A percentile compares a stretch with the other conserved stretches of the same genome.
Conservation (phyloP, 2,113 vertebrate species). For the Psilopogon haemacephalus region DNA sequence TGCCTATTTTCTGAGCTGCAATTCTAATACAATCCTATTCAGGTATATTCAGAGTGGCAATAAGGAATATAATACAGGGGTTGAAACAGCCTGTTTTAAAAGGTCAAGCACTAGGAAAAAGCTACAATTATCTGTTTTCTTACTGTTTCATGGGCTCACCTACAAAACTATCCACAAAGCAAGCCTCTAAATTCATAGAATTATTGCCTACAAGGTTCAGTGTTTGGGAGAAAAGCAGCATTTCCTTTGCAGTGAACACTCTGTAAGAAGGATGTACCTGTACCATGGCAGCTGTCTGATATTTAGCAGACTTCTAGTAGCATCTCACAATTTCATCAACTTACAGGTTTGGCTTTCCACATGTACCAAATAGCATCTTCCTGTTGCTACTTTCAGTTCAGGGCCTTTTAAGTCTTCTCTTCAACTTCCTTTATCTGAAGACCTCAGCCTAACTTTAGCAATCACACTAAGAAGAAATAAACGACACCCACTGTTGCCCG, state of each 20-base stretch:
- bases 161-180: not conserved
- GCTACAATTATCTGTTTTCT: not conserved
- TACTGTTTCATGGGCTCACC: not conserved
- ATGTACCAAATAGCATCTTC: not conserved
- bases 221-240: not conserved
- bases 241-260: not conserved
- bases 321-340: not conserved
- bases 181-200: not conserved
- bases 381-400: not conserved
- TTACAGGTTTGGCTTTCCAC: not conserved
- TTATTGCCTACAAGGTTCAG: not conserved
- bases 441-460: not conserved
- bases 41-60: not conserved
- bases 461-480: not conserved
- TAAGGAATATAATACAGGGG: not conserved
- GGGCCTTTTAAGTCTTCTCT: not conserved
- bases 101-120: not conserved
- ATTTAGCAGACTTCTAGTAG: not conserved
- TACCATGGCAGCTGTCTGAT: rapidly evolving
- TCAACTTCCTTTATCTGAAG: not conserved
- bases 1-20: not conserved
- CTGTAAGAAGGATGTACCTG: not conserved
- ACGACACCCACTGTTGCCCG: too few relatives aligned
- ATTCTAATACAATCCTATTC: not conserved
- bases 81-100: not conserved